Percentiles rank a stretch among this genome's conserved stretches.
phyloP scores from a whole-genome alignment of 2,888 invertebrate species.

The Odontomyia ornata region DNA sequence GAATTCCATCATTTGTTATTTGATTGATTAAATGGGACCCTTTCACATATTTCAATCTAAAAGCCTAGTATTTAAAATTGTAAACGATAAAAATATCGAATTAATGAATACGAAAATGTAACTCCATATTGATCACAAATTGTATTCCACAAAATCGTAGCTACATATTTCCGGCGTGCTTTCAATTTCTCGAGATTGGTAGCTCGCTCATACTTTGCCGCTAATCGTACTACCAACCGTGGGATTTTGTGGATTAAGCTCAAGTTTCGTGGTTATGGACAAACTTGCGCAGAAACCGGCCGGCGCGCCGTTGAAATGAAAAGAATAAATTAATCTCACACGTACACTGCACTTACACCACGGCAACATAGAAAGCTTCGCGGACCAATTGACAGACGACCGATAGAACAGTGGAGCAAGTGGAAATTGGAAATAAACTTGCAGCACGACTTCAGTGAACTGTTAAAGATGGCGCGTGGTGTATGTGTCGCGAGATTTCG shows the following conservation, averaged over 20 bases:
- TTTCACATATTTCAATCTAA: too few species aligned
- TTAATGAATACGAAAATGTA: too few species aligned
- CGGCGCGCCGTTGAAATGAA: background rate
- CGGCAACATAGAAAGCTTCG: constrained; percentile 18
- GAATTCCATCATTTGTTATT: too few species aligned
- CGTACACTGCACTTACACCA: background rate
- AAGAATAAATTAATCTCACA: too few species aligned
- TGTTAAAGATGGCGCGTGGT: constrained; percentile 69
- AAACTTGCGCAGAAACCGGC: constrained; percentile 39
- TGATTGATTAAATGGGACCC: too few species aligned
- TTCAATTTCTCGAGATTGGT: background rate
- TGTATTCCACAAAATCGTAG: too few species aligned
- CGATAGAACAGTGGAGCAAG: background rate
- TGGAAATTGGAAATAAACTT: constrained; percentile 19
- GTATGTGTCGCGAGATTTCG: constrained; percentile 71
- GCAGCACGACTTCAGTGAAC: constrained; percentile 46
- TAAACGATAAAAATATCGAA: too few species aligned
- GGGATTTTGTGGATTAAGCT: constrained; percentile 20
- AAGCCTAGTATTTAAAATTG: too few species aligned
- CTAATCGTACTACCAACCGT: background rate
- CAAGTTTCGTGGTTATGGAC: background rate
- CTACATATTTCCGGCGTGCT: background rate
- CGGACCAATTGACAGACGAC: background rate
- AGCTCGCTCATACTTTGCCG: background rate
- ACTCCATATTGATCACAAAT: too few species aligned